These are phyloP conservation scores for Chalcosyrphus nemorum DNA, from an alignment of 2,888 invertebrate genomes.

Conservation along the genomic window DNA sequence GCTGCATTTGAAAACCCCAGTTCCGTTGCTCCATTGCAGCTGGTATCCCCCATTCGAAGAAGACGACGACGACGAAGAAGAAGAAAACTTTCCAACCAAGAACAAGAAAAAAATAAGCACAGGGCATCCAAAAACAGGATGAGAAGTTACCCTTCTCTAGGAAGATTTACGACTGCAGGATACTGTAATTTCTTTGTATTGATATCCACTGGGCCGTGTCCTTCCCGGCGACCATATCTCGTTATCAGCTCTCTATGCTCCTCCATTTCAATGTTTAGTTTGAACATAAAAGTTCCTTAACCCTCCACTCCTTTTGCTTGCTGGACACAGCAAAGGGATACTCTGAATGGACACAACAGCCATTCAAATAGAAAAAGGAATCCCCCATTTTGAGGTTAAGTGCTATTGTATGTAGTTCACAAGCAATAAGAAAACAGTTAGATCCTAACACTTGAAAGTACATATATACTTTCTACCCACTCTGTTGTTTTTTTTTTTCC, in stretches of 20 bases:
- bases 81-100: slow-evolving; percentile 24
- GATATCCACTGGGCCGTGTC: slow-evolving; percentile 61
- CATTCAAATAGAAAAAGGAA: too few relatives aligned
- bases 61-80: background rate
- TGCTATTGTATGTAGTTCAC: slow-evolving; percentile 68
- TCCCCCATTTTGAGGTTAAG: slow-evolving; percentile 64
- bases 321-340: too few relatives aligned
- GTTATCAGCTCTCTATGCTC: slow-evolving; percentile 38
- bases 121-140: slow-evolving; percentile 42
- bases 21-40: slow-evolving; percentile 50
- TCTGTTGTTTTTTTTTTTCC: too few relatives aligned
- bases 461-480: slow-evolving; percentile 8
- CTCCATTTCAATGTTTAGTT: slow-evolving; percentile 47
- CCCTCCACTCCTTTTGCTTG: background rate
- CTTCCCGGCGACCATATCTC: slow-evolving; percentile 23
- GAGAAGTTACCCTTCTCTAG: slow-evolving; percentile 26
- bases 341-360: slow-evolving; percentile 9
- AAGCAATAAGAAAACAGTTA: slow-evolving; percentile 60
- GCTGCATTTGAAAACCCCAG: slow-evolving; percentile 51
- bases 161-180: slow-evolving; percentile 70
- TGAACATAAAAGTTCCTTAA: slow-evolving; percentile 49
- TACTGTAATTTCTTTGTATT: slow-evolving; percentile 64
- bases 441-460: slow-evolving; percentile 59
- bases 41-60: background rate
- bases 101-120: background rate